Evolutionary conservation across 1,140 invertebrate species (phyloP).

Genomic region (Eufriesea mexicana): DNA sequence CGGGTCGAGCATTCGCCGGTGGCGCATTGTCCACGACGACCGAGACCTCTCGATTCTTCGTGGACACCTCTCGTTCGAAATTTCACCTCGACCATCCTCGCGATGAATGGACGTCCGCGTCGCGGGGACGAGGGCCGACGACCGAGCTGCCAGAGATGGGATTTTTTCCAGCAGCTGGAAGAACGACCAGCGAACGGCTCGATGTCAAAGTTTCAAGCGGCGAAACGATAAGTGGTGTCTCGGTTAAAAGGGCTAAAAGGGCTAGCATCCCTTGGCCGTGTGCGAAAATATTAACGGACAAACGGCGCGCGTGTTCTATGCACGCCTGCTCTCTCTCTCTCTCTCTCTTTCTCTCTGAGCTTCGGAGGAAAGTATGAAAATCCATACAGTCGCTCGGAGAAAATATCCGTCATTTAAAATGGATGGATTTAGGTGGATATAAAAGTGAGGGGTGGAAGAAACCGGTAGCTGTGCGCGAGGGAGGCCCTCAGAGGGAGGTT

Average conservation of each 20-base stretch:
- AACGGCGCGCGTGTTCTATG: constrained; percentile 46
- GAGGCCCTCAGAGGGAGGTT: constrained; percentile 56
- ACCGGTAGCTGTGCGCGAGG: constrained; percentile 54
- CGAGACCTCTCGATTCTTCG: constrained; percentile 29
- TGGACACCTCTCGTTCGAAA: neutral
- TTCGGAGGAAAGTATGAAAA: constrained; percentile 71
- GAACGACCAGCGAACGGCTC: neutral
- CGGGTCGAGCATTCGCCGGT: neutral
- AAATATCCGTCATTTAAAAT: constrained; percentile 81
- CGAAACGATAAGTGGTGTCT: neutral
- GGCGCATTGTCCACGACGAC: constrained; percentile 13
- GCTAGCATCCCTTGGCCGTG: neutral
- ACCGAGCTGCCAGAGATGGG: too few species aligned
- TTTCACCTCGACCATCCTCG: neutral
- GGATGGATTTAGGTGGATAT: constrained; percentile 79
- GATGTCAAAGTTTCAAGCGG: neutral
- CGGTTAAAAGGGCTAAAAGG: neutral
- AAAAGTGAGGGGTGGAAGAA: constrained; percentile 69
- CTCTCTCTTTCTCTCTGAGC: neutral
- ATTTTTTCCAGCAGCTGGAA: neutral
- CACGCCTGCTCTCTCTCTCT: constrained; percentile 3
- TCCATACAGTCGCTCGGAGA: constrained; percentile 76
- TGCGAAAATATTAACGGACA: constrained; percentile 45
- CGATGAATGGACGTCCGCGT: neutral
- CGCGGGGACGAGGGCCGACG: too few species aligned